phyloP scores from a whole-genome alignment of 2,797 vertebrate species.

The Lindbergichthys nudifrons region DNA sequence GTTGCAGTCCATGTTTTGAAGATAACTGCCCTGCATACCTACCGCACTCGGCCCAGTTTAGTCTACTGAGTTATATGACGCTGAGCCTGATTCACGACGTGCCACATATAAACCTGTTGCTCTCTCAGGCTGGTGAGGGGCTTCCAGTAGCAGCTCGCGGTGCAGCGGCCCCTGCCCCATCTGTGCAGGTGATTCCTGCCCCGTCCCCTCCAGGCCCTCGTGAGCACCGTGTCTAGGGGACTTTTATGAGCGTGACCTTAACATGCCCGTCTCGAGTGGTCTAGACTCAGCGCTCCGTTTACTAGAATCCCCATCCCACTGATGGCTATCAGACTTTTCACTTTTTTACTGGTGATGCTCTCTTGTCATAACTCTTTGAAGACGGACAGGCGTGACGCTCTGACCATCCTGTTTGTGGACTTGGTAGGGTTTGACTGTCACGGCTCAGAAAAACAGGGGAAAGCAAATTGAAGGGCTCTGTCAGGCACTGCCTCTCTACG shows the following conservation, averaged over 20 bases:
- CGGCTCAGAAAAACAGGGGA: slow-evolving; percentile 35
- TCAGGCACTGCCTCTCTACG: slow-evolving; percentile 38
- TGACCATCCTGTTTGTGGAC: slow-evolving; percentile 42
- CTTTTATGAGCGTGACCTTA: slow-evolving; percentile 78
- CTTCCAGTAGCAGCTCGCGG: slow-evolving; percentile 37
- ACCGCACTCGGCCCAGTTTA: slow-evolving; percentile 45
- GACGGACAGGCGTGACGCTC: slow-evolving; percentile 26
- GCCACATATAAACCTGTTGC: slow-evolving; percentile 55
- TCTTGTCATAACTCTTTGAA: slow-evolving; percentile 68
- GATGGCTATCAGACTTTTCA: slow-evolving; percentile 59
- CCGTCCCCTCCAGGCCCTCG: slow-evolving; percentile 53
- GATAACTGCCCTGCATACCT: slow-evolving; percentile 18
- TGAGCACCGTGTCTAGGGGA: slow-evolving; percentile 44
- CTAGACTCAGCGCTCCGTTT: slow-evolving; percentile 68
- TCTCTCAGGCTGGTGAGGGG: slow-evolving; percentile 42
- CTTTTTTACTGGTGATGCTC: slow-evolving; percentile 54
- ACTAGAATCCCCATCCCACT: slow-evolving; percentile 59
- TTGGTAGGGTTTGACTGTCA: slow-evolving; percentile 60
- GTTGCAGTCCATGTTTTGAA: slow-evolving; percentile 29
- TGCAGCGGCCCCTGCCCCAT: slow-evolving; percentile 50
- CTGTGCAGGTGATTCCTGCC: slow-evolving; percentile 69
- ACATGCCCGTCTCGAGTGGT: slow-evolving; percentile 73
- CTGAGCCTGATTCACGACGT: slow-evolving; percentile 45
- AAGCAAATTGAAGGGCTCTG: slow-evolving; percentile 36
- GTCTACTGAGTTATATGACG: slow-evolving; percentile 43